Evolutionary conservation across 2,797 vertebrate species (phyloP).

Genomic region (Amphiprion clarkii): DNA sequence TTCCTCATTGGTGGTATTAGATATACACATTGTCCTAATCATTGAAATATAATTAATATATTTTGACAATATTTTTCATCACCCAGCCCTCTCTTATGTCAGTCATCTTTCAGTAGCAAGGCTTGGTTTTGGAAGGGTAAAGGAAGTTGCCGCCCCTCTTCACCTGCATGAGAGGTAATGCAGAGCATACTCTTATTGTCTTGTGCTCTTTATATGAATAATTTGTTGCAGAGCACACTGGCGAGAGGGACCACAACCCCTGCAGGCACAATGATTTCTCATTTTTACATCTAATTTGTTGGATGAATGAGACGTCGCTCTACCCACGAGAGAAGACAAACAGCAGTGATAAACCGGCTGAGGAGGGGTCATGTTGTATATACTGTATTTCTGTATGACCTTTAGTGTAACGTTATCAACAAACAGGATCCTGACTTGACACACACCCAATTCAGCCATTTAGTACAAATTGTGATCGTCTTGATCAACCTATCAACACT

Average conservation of each 20-base stretch:
- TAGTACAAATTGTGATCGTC: neutral
- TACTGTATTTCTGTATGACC: conserved; percentile 26
- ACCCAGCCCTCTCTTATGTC: neutral
- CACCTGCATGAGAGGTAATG: conserved; percentile 33
- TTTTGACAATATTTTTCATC: neutral
- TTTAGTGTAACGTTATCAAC: conserved; percentile 30
- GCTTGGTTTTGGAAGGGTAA: conserved; percentile 7
- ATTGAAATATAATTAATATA: neutral
- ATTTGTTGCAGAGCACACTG: conserved; percentile 48
- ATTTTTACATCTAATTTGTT: conserved; percentile 78
- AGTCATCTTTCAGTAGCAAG: conserved; percentile 1
- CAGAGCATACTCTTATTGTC: conserved; percentile 46
- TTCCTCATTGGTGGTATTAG: neutral
- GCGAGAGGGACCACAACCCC: conserved; percentile 42
- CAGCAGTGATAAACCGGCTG: conserved; percentile 51
- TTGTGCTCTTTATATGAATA: conserved; percentile 56
- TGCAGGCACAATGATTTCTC: conserved; percentile 69
- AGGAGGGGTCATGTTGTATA: conserved; percentile 32
- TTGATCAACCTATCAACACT: neutral
- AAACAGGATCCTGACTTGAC: conserved; percentile 28
- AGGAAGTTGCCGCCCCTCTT: neutral
- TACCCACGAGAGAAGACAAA: conserved; percentile 41
- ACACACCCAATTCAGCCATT: neutral
- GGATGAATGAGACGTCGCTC: conserved; percentile 68
- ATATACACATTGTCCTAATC: neutral